Base-by-base conservation (phyloP, 2,797 vertebrate species). In the Anolis apletophallus region DNA sequence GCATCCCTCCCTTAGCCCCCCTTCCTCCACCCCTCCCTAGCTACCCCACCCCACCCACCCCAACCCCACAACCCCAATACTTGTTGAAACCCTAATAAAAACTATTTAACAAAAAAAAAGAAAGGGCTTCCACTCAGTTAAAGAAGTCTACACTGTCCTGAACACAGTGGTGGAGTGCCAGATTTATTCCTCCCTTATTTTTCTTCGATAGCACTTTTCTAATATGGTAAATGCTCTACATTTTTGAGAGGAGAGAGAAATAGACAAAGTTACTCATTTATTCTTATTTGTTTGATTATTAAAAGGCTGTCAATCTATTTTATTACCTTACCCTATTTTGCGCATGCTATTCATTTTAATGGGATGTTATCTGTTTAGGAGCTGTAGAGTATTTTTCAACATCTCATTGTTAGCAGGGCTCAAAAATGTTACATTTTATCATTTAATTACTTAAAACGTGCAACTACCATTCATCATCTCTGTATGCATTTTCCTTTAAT, bases 361-460 rank as follows among this genome's bases (percentile, higher is more conserved):
- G 50, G 26, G 85, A 85, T 80, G 77, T 86, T 93, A 90, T 76
- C 84, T 89, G 85, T 85, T 74, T n/a, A 80, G 7, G 77, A 82
- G 67, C 14, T 83, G 21, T 34, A 73, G 11, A 40, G 6, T 69
- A 19, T 74, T 85, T 76, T 87, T 89, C 34, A 40, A 10, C 59
- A 84, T 67, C 83, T 1, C 6, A 94, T 91, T 86, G 81, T 90
- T 84, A 90, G 88, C 84, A 59, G 69, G 68, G 81, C 32, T 81
- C 87, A 68, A 79, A 64, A 90, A 90, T 90, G 64, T 74, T 79
- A n/a, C 26, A 79, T 46, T 88, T 75, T 90, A 93, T 88, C 75
- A 94, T 91, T 92, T 93, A 95, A 94, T 94, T 93, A 3, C 85
- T 84, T 94, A 91, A 94, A 93, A 83, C 88, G 92, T 94, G 86